phyloP scores from a whole-genome alignment of 1,140 invertebrate species.

The Limonius californicus region DNA sequence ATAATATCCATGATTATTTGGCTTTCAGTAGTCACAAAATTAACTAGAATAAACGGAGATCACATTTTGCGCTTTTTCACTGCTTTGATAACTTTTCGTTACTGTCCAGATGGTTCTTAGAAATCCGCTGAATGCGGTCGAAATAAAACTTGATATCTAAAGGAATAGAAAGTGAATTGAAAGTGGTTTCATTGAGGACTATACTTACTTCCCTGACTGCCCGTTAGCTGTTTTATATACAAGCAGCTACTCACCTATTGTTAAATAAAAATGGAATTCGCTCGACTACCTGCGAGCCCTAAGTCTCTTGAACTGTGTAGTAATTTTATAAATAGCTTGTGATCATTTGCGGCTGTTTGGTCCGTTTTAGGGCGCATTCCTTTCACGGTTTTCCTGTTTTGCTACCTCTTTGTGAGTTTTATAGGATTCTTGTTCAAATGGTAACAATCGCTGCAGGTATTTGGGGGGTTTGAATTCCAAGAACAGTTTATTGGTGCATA shows the following conservation, averaged over 20 bases:
- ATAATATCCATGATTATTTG: neutral
- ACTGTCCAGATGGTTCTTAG: constrained; percentile 7
- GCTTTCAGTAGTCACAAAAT: neutral
- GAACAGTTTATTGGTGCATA: too few species aligned
- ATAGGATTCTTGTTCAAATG: neutral
- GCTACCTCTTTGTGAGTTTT: neutral
- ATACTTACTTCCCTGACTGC: constrained; percentile 7
- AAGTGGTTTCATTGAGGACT: neutral
- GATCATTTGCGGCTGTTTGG: neutral
- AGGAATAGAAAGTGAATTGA: constrained; percentile 3
- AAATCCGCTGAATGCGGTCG: neutral
- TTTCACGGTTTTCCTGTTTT: neutral
- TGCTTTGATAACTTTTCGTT: neutral
- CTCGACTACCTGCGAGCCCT: constrained; percentile 2
- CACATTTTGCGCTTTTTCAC: constrained; percentile 11
- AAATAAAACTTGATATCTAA: constrained; percentile 5
- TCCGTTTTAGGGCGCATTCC: neutral
- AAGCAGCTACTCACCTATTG: neutral
- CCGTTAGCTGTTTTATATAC: neutral
- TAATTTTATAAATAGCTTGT: constrained; percentile 2
- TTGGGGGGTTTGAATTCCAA: too few species aligned
- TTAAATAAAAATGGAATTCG: neutral
- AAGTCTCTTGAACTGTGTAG: neutral
- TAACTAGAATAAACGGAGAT: constrained; percentile 3
- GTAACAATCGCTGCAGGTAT: too few species aligned